Evolutionary conservation across 2,113 vertebrate genomes (phyloP), one percentile per base, ranked within the genome.

Genomic region (Corythaeola cristata): DNA sequence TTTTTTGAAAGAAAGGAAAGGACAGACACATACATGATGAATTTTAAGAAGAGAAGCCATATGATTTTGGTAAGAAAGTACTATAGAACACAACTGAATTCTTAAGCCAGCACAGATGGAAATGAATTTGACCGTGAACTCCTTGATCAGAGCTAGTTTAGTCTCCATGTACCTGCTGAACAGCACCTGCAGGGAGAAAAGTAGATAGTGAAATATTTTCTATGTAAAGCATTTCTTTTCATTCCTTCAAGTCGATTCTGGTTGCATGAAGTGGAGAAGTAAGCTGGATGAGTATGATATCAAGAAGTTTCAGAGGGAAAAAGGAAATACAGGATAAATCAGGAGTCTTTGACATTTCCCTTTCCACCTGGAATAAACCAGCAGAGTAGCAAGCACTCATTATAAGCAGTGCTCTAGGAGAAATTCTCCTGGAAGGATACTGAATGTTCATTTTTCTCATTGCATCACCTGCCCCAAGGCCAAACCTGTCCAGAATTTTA

Each of bases 401-500:
- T 94, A 73, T 71, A 75, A 89, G 49, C 37, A 91, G 37, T 50
- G 55, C 50, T 93, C 2, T 76, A 81, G 86, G 68, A 95, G 35
- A 93, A 92, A 76, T 86, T 88, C 63, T 90, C 8, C 64, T 90
- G 78, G 30, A 94, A 91, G 73, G 35, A 78, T 68, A 59, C 47
- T 49, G 72, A 75, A 81, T 86, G 73, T 71, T 93, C 72, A 74
- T 68, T 96, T 94, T 80, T 80, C n/a, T 74, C 66, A 79, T 33
- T 71, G 80, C 35, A 79, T 44, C 77, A 86, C 74, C 62, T 85
- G 86, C 79, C 85, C 63, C 6, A 77, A 88, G 74, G 85, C 73
- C 52, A 88, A 91, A 93, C 52, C 33, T 69, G 56, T 75, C 67
- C 67, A 83, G 94, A 89, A 96, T 96, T 93, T 96, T 75, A 95